A percentile compares a stretch with the other conserved stretches of the same genome.
phyloP scores from a whole-genome alignment of 2,797 vertebrate genomes.

The Protonibea diacanthus region DNA sequence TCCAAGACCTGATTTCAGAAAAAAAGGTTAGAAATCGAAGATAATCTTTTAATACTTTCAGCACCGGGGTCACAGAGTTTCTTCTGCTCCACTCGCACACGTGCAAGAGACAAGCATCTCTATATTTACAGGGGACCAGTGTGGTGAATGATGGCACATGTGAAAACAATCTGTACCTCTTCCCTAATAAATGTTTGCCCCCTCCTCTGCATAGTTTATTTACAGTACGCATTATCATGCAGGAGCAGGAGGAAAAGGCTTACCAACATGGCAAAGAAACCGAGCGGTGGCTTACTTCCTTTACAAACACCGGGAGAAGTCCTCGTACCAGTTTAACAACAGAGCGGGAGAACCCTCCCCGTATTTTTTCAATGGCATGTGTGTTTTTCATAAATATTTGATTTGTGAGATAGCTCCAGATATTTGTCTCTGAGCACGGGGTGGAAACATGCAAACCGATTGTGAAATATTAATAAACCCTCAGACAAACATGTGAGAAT shows the following conservation, averaged over 20 bases:
- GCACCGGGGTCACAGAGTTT: background rate
- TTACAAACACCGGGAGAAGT: constrained; percentile 52
- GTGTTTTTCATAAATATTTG: constrained; percentile 79
- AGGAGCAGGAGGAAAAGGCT: constrained; percentile 63
- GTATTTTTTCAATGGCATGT: constrained; percentile 67
- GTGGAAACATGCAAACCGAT: constrained; percentile 71
- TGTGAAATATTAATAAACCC: constrained; percentile 82
- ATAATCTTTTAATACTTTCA: constrained; percentile 24
- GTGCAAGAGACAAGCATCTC: background rate
- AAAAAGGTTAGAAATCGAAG: constrained; percentile 3
- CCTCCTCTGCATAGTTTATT: constrained; percentile 48
- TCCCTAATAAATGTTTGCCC: background rate
- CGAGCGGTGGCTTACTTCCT: constrained; percentile 66
- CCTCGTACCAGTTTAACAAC: constrained; percentile 44
- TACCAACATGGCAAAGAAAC: constrained; percentile 53
- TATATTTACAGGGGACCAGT: background rate
- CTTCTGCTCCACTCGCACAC: background rate
- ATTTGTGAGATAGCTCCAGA: constrained; percentile 69
- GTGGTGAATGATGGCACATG: constrained; percentile 11
- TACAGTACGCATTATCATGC: constrained; percentile 53
- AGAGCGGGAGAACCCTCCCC: constrained; percentile 36
- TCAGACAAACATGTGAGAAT: constrained; percentile 63
- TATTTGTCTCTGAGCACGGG: constrained; percentile 62
- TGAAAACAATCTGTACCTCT: background rate
- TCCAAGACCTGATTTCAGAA: background rate